A percentile compares a stretch with the other conserved stretches of the same genome.
Conservation (phyloP, 2,113 vertebrate species). For the Athene noctua region DNA sequence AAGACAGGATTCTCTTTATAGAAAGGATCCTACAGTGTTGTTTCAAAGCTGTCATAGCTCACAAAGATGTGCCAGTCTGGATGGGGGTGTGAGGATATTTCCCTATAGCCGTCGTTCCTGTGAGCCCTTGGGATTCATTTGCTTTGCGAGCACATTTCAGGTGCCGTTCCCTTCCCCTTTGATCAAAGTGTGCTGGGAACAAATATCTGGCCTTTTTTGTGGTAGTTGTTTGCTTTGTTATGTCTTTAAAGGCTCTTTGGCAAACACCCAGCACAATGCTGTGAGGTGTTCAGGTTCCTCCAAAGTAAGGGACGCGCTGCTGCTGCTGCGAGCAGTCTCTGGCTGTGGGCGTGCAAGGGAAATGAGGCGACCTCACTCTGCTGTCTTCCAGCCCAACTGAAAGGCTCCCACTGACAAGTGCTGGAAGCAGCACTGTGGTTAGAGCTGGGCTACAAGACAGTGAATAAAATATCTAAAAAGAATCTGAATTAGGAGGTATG, state of each 20-base stretch:
- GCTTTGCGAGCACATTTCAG: background rate
- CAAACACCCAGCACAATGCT: background rate
- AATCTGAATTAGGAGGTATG: background rate
- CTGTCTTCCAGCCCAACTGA: background rate
- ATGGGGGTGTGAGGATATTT: background rate
- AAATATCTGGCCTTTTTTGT: background rate
- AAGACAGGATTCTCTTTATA: background rate
- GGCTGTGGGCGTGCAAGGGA: background rate
- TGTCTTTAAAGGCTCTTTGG: background rate
- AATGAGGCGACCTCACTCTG: background rate
- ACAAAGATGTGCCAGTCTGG: background rate
- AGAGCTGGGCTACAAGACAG: background rate
- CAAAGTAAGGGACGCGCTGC: rapidly evolving
- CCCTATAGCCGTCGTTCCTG: background rate
- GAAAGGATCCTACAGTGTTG: background rate
- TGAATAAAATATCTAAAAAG: background rate
- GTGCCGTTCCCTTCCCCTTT: background rate
- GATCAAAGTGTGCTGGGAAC: background rate
- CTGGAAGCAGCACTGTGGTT: background rate
- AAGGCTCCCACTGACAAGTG: background rate
- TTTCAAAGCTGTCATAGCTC: background rate
- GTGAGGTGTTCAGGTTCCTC: background rate
- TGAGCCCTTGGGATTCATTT: background rate
- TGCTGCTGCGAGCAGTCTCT: background rate
- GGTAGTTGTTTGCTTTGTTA: background rate